Evolutionary conservation across 2,888 invertebrate genomes (phyloP).

Genomic region (Leptopilina myrica): DNA sequence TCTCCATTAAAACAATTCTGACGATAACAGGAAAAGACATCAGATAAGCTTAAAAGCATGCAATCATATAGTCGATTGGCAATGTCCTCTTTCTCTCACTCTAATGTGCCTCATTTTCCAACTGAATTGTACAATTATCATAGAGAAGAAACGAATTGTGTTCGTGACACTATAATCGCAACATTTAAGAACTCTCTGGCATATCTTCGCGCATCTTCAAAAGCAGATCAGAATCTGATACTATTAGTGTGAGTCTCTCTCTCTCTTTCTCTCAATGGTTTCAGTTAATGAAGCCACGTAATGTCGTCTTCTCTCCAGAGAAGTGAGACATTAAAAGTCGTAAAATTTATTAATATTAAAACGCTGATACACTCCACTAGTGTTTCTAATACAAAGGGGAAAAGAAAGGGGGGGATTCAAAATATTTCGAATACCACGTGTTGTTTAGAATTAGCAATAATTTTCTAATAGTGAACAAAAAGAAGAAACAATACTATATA

Average conservation of each 20-base stretch:
- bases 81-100: not conserved
- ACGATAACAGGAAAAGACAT: no score
- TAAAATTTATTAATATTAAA: slow-evolving; percentile 56
- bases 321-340: slow-evolving; percentile 19
- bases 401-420: slow-evolving; percentile 12
- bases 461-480: no score
- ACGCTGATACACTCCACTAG: slow-evolving; percentile 45
- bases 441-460: slow-evolving; percentile 60
- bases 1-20: no score
- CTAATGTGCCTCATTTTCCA: slow-evolving; percentile 6
- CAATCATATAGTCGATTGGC: slow-evolving; percentile 20
- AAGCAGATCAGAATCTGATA: not conserved
- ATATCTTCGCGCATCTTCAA: slow-evolving; percentile 6
- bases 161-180: slow-evolving; percentile 28
- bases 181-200: slow-evolving; percentile 14
- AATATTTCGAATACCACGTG: slow-evolving; percentile 56
- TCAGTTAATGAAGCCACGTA: slow-evolving; percentile 52
- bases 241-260: not conserved
- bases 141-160: slow-evolving; percentile 20
- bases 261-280: slow-evolving; percentile 39
- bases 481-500: no score
- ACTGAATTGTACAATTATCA: slow-evolving; percentile 21
- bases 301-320: slow-evolving; percentile 15
- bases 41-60: not conserved
- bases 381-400: slow-evolving; percentile 46